Evolutionary conservation across 2,888 invertebrate species (phyloP), one percentile per base, ranked within the genome.

Genomic region (Hypsopygia costalis): DNA sequence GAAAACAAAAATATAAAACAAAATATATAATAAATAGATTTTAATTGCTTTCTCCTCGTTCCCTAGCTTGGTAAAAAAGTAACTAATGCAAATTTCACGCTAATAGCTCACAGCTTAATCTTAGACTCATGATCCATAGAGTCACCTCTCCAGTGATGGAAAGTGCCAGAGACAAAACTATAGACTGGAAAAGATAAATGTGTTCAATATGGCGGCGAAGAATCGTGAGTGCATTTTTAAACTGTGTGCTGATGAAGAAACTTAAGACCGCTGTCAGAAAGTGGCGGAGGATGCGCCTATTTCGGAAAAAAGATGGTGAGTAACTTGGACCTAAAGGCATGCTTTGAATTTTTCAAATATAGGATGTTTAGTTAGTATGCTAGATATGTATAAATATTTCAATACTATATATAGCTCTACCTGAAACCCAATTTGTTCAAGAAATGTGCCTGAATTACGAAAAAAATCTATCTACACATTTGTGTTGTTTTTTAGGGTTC

Each of bases 281-380:
- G 81, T 88, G 86, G 85, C 81, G 85, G 61, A 86, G 71, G 48
- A 87, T 88, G 87, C 83, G 86, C 72, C 74, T 88, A 59, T 88
- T 88, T 71, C 75, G 80, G 6, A 85, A 82, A 44, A 68, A 72
- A 53, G 83, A 87, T 40, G 85, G 83, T 82, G 46, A 77, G 72
- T 57, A 36, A 3, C n/a, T n/a, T n/a, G n/a, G n/a, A n/a, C n/a
- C n/a, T n/a, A n/a, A n/a, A n/a, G n/a, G n/a, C n/a, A n/a, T n/a
- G n/a, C n/a, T n/a, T n/a, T n/a, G n/a, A n/a, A n/a, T n/a, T n/a
- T n/a, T n/a, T n/a, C n/a, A n/a, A n/a, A n/a, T n/a, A n/a, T n/a
- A n/a, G n/a, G n/a, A n/a, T n/a, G n/a, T n/a, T n/a, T n/a, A n/a
- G n/a, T n/a, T n/a, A n/a, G n/a, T n/a, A n/a, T n/a, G n/a, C n/a